Base-by-base conservation (phyloP, 2,888 invertebrate genomes). In the Hydrotaea cyrtoneurina region DNA sequence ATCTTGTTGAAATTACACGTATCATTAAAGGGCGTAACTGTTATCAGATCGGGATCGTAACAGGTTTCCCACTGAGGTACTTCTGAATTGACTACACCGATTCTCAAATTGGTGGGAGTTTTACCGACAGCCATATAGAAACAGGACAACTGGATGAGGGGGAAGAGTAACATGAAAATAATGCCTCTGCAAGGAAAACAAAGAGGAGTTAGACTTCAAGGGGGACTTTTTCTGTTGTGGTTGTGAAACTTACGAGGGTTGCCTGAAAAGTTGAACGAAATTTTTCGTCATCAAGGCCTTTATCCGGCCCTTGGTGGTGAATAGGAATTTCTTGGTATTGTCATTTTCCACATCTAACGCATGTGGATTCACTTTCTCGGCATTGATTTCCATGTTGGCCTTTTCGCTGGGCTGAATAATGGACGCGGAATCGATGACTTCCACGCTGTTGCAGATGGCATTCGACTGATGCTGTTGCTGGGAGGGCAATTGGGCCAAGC, bases 31-130 rank as follows among this genome's bases (percentile, higher is more conserved):
- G 88, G 88, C n/a, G 91, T 90, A 23, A 94, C 92, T 0, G 93
- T 92, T 55, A 92, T 91, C 13, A 91, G 86, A 57, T 92, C 91
- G 0, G 86, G 87, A 66, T 93, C 93, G 23, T 89, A 90, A 82
- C 93, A 91, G 64, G 93, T 93, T 15, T 92, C 87, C 78, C 89
- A 93, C 43, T 91, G 91, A 0, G 92, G 90, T 0, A 95, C 94
- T 92, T 98, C 98, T 0, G 96, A 94, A 89, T 97, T 97, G 23
- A 97, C 95, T 0, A 98, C 94, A 0, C 95, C 97, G 50, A 98
- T 88, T 71, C 94, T 93, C 0, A 98, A 93, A 79, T 95, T 94
- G 73, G 93, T 93, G 0, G 96, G 96, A 88, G 97, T 96, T 71
- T 94, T 94, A 0, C 97, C 97, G 74, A 97, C 94, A 36, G 97